Evolutionary conservation across 2,797 vertebrate species (phyloP), one percentile per base, ranked within the genome.

Genomic region (Avahi laniger): DNA sequence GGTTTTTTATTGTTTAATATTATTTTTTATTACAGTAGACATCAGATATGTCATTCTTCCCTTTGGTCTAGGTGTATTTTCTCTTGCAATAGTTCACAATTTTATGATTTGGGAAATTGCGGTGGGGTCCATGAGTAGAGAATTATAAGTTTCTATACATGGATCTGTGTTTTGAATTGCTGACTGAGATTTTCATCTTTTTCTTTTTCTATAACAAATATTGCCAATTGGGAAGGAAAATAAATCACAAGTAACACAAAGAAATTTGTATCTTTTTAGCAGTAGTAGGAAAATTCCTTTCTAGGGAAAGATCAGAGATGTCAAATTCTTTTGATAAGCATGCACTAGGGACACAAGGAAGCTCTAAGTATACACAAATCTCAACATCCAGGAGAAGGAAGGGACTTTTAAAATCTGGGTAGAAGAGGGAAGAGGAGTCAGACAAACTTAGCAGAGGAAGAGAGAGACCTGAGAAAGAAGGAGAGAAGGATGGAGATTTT

Each of bases 21-120:
- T 94, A 79, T 61, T 94, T 93, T 90, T 97, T 86, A 89, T 93
- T 95, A 73, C 10, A 57, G 24, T 46, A 95, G 54, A 75, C 28
- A 72, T 76, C 52, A 89, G 26, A 80, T 89, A 11, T 87, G 15
- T 67, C 75, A 86, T 89, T 81, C 10, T 89, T 97, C 93, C 41
- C 26, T 89, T 85, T 90, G 79, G n/a, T 81, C 28, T 87, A 70
- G 9, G 41, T 65, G 0, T 89, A 73, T 86, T 84, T 83, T 86
- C 38, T 89, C 48, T 82, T 91, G 48, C 4, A 86, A 8, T 73
- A 90, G 76, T 87, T 96, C 38, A 91, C 17, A 89, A 12, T 93
- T 79, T 95, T 96, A 76, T 89, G 73, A 93, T 83, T 95, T 91
- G 33, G 38, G 54, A 96, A 88, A 91, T 67, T 2, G 3, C 67